Percentiles rank a stretch among this genome's conserved stretches.
phyloP scores from a whole-genome alignment of 2,113 vertebrate genomes.

The Saccopteryx leptura region DNA sequence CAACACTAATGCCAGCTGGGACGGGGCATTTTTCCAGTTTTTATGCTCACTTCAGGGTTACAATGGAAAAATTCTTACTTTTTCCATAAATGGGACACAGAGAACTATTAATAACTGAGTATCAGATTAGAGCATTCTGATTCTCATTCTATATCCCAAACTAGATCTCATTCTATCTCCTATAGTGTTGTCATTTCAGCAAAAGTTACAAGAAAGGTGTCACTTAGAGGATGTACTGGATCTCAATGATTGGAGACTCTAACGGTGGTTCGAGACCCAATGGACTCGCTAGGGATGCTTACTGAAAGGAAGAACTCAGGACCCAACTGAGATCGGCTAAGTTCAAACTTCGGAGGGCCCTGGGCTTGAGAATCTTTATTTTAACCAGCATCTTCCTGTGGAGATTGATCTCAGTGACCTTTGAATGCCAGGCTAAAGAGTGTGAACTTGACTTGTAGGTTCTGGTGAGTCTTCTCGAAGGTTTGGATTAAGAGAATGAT shows the following conservation, averaged over 20 bases:
- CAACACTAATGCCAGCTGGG: constrained; percentile 43
- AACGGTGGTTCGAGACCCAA: background rate
- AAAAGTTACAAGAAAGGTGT: background rate
- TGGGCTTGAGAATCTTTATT: background rate
- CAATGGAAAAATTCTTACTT: constrained; percentile 61
- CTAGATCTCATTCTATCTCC: no score
- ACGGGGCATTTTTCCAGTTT: constrained; percentile 69
- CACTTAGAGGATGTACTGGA: background rate
- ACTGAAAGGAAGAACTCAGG: background rate
- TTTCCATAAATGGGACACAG: constrained; percentile 66
- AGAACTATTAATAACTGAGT: constrained; percentile 38
- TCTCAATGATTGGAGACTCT: background rate
- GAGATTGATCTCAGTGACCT: background rate
- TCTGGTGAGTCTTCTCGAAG: background rate
- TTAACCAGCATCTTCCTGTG: background rate
- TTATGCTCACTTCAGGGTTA: constrained; percentile 71
- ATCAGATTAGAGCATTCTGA: constrained; percentile 39
- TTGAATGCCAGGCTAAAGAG: constrained; percentile 2
- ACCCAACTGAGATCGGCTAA: background rate
- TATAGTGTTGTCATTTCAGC: background rate
- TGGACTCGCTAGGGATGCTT: background rate
- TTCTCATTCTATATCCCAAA: background rate
- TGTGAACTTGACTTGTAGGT: background rate
- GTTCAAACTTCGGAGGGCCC: background rate
- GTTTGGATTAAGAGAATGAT: background rate